Conservation (phyloP, 2,888 invertebrate species). For the Microctonus hyperodae region DNA sequence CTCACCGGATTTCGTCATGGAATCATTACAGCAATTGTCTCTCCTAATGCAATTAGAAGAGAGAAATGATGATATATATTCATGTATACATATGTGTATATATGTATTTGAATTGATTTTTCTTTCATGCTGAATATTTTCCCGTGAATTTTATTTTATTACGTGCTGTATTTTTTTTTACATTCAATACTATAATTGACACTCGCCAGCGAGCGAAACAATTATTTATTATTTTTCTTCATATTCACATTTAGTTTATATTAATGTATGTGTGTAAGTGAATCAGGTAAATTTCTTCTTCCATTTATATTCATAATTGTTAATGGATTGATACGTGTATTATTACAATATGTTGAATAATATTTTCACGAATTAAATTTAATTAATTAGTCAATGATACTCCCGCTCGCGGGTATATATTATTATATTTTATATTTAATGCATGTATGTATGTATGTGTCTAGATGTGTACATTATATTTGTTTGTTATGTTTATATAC, state of each 20-base stretch:
- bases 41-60: neutral
- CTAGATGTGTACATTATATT: no score
- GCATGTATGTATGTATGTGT: no score
- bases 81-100: neutral
- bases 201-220: constrained; percentile 61
- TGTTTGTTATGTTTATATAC: neutral
- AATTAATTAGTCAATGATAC: constrained; percentile 19
- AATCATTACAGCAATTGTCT: neutral
- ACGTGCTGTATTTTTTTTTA: constrained; percentile 28
- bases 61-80: neutral
- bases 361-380: constrained; percentile 3
- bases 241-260: neutral
- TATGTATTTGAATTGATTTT: neutral
- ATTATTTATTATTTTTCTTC: constrained; percentile 42
- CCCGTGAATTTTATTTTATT: constrained; percentile 11
- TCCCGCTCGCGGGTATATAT: constrained; percentile 12
- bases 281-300: constrained; percentile 7
- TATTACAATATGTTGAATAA: neutral
- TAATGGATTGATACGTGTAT: constrained; percentile 23
- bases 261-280: constrained; percentile 15
- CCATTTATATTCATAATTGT: constrained; percentile 18
- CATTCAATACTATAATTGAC: constrained; percentile 51
- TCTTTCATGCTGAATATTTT: constrained; percentile 1
- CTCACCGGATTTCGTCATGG: neutral
- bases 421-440: neutral